Evolutionary conservation across 1,140 invertebrate species (phyloP).

Genomic region (Brachionus angularis): DNA sequence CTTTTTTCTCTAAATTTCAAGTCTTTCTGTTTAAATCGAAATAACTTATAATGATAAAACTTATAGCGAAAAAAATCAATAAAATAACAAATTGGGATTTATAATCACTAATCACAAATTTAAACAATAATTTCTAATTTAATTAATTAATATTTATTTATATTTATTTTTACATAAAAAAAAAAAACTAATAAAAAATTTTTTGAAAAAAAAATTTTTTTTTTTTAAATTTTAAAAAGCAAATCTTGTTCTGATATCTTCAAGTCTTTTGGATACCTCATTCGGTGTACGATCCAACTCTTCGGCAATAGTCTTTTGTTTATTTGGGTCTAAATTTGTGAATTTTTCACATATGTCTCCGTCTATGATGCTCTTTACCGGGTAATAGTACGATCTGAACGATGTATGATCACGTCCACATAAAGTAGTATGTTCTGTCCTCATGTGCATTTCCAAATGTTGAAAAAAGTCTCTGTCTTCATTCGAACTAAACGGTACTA

Average conservation of each 20-base stretch:
- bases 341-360: constrained; percentile 98
- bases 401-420: constrained; percentile 95
- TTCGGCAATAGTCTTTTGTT: constrained; percentile 88
- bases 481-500: constrained; percentile 93
- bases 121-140: no score
- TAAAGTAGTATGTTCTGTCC: constrained; percentile 88
- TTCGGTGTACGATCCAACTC: constrained; percentile 88
- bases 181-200: no score
- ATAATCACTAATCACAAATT: no score
- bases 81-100: no score
- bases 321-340: constrained; percentile 83
- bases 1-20: no score
- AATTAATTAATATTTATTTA: no score
- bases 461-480: constrained; percentile 75
- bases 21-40: no score
- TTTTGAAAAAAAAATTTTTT: no score
- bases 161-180: no score
- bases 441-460: constrained; percentile 99
- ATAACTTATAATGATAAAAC: no score
- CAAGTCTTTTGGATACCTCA: constrained; percentile 75
- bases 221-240: constrained; percentile 55
- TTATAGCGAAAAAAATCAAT: no score
- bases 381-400: constrained; percentile 93
- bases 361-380: constrained; percentile 96
- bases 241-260: constrained; percentile 61